Percentiles rank a stretch among this genome's conserved stretches.
Evolutionary conservation across 2,888 invertebrate species (phyloP).

Genomic region (Nemurella pictetii): DNA sequence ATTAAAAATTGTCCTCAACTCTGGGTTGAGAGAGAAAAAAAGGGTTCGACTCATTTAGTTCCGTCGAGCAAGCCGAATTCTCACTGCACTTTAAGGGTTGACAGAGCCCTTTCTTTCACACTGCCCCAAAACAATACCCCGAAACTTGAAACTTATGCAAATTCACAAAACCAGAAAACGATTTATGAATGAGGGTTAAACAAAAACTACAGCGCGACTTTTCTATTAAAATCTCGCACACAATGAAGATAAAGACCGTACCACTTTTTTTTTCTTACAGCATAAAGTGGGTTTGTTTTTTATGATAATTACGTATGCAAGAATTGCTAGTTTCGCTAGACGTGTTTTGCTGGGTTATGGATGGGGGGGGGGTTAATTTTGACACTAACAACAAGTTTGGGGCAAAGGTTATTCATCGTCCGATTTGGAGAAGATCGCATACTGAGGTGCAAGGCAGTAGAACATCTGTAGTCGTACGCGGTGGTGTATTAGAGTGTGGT

Average conservation of each 20-base stretch:
- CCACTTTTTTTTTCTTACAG: background rate
- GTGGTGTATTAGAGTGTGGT: too few species aligned
- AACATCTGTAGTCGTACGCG: too few species aligned
- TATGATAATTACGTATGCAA: background rate
- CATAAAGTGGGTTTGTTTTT: background rate
- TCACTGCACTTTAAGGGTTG: background rate
- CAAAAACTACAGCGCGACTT: conserved; percentile 5
- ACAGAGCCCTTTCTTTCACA: background rate
- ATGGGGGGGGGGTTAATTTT: background rate
- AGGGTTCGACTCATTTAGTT: background rate
- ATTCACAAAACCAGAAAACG: background rate
- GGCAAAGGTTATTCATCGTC: background rate
- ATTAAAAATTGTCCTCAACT: background rate
- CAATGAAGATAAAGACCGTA: background rate
- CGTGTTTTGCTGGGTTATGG: background rate
- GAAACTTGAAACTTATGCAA: conserved; percentile 28
- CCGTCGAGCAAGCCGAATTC: background rate
- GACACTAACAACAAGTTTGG: conserved; percentile 1
- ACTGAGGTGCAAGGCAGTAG: too few species aligned
- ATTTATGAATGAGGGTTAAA: background rate
- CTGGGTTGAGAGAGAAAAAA: background rate
- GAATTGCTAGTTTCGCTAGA: background rate
- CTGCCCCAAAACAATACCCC: background rate
- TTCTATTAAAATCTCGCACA: background rate
- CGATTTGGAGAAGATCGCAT: too few species aligned